These are phyloP conservation scores for Triplophysa tibetana DNA, from an alignment of 2,113 vertebrate species.

Conservation along the genomic window DNA sequence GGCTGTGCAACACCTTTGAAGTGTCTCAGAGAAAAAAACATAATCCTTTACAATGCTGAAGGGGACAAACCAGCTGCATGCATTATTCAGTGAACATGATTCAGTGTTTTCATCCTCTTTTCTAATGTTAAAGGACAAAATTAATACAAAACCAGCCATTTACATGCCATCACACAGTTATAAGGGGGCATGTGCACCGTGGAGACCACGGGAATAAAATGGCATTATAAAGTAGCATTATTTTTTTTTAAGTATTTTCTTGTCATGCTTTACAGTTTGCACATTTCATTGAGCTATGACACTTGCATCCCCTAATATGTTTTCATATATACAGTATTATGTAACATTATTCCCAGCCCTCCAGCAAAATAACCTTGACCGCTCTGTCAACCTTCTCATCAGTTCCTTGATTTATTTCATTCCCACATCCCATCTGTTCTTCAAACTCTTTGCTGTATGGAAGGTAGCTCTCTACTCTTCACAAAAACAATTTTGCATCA, in stretches of 20 bases:
- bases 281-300: neutral
- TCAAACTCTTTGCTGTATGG: neutral
- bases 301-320: too few species aligned
- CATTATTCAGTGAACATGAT: conserved; percentile 33
- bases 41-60: conserved; percentile 2
- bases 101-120: conserved; percentile 26
- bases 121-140: conserved; percentile 36
- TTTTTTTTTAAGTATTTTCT: neutral
- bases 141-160: conserved; percentile 7
- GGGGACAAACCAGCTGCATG: conserved; percentile 19
- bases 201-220: neutral
- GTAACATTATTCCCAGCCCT: neutral
- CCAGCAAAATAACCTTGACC: conserved; percentile 22
- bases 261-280: neutral
- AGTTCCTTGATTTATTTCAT: neutral
- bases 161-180: neutral
- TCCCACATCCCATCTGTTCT: neutral
- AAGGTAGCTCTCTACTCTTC: neutral
- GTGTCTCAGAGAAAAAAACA: conserved; percentile 3
- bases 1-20: conserved; percentile 18
- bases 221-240: neutral
- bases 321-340: neutral
- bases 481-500: neutral
- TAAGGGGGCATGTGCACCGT: neutral
- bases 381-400: conserved; percentile 1